A percentile compares a stretch with the other conserved stretches of the same genome.
Conservation (phyloP, 1,140 invertebrate species). For the Solen grandis region DNA sequence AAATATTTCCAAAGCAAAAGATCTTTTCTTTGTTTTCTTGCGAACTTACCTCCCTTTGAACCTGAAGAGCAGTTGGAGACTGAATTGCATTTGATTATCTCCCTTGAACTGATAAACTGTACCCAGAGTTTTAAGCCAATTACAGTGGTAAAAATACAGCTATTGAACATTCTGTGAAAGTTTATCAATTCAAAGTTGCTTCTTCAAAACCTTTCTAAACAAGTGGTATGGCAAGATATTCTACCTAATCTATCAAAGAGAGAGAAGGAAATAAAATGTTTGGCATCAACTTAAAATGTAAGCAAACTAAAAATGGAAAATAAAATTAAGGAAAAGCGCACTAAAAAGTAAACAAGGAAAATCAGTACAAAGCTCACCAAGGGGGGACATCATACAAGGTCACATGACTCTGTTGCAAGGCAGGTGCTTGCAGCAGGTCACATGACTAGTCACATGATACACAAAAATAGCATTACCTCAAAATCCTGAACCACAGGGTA, state of each 20-base stretch:
- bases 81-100: no score
- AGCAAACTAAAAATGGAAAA: conserved; percentile 24
- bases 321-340: conserved; percentile 42
- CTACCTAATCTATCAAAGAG: neutral
- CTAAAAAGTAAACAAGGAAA: conserved; percentile 1
- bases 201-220: no score
- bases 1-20: neutral
- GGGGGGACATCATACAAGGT: conserved; percentile 30
- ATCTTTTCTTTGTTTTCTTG: neutral
- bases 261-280: conserved; percentile 32
- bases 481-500: conserved; percentile 68
- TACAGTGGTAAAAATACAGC: no score
- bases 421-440: no score
- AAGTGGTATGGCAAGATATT: neutral
- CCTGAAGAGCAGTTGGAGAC: no score
- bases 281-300: conserved; percentile 26
- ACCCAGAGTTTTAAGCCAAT: no score
- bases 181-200: no score
- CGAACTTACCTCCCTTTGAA: no score
- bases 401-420: conserved; percentile 28
- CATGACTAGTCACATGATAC: conserved; percentile 14
- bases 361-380: conserved; percentile 48
- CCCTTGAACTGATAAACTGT: no score
- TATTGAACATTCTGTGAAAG: no score
- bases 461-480: conserved; percentile 68